Base-by-base conservation (phyloP, 2,888 invertebrate species). In the Nowickia ferox region DNA sequence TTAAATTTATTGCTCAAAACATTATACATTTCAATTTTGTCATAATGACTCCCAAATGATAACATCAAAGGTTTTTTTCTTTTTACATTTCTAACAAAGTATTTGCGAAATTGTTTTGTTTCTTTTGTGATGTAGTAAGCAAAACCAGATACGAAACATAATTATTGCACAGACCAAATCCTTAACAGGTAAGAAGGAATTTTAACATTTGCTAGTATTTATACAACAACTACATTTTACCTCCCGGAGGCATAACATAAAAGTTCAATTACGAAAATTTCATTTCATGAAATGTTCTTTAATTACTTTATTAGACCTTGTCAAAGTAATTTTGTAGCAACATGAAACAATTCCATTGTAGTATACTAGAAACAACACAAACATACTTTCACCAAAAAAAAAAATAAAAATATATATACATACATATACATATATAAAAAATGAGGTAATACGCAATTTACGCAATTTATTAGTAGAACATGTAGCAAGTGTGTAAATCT, bases 231-330 rank as follows among this genome's bases (percentile, higher is more conserved):
- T 13, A 59, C 59, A 51, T 44, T 15, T 66, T 51, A 68, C 53
- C 38, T 77, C 71, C 77, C 77, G 77, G 51, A 72, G 51, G 83
- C 44, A 72, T 22, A 77, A 77, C 72, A 83, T n/a, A 83, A 66
- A 83, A 72, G 71, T 83, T 77, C 77, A 83, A 83, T 83, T 83
- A 83, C 63, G 66, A 66, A 83, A 75, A 63, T 72, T 83, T 83
- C 71, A 72, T 65, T 77, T 66, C 72, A 51, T 59, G 77, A 72
- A 83, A 77, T 83, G 77, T 83, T 59, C 77, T 66, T 77, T 83
- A 77, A 83, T 83, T 83, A 83, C 66, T 77, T 77, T 83, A 83
- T 77, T 83, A 66, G 72, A 59, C 65, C 77, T 66, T 71, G 83
- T 83, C 72, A 83, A 72, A 72, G 65, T 71, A 65, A 65, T 65